phyloP scores from a whole-genome alignment of 2,888 invertebrate species.

The Thumatha senex region DNA sequence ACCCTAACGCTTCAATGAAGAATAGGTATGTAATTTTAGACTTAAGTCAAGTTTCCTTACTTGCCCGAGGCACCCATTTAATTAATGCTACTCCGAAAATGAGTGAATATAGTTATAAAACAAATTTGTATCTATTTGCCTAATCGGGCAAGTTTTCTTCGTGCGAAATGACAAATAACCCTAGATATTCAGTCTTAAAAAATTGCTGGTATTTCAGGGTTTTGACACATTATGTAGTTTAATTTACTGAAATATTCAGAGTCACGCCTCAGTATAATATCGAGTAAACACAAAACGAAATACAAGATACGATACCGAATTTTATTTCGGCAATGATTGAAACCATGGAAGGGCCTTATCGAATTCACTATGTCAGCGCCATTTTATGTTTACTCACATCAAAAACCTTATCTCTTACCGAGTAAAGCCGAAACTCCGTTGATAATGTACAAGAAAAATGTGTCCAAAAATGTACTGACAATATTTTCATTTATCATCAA shows the following conservation, averaged over 20 bases:
- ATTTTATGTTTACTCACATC: slow-evolving; percentile 17
- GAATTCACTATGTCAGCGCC: slow-evolving; percentile 41
- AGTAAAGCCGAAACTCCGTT: slow-evolving; percentile 15
- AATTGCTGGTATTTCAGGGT: background rate
- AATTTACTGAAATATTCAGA: slow-evolving; percentile 24
- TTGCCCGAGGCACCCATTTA: no score
- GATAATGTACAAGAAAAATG: slow-evolving; percentile 4
- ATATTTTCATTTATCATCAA: slow-evolving; percentile 10
- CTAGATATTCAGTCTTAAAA: no score
- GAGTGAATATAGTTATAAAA: no score
- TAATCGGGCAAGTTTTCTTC: no score
- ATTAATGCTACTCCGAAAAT: no score
- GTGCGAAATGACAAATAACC: no score
- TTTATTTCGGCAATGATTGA: slow-evolving; percentile 62
- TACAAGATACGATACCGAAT: slow-evolving; percentile 56
- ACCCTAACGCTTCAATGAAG: no score
- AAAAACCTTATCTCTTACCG: slow-evolving; percentile 10
- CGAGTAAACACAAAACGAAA: slow-evolving; percentile 51
- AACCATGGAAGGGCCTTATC: slow-evolving; percentile 56
- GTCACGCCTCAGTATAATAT: slow-evolving; percentile 38
- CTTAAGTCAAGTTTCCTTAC: no score
- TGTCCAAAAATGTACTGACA: slow-evolving; percentile 17
- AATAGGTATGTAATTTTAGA: no score
- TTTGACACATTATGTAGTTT: background rate
- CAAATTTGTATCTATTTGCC: no score